Evolutionary conservation across 2,888 invertebrate species (phyloP), one percentile per base, ranked within the genome.

Genomic region (Harmothoe impar): DNA sequence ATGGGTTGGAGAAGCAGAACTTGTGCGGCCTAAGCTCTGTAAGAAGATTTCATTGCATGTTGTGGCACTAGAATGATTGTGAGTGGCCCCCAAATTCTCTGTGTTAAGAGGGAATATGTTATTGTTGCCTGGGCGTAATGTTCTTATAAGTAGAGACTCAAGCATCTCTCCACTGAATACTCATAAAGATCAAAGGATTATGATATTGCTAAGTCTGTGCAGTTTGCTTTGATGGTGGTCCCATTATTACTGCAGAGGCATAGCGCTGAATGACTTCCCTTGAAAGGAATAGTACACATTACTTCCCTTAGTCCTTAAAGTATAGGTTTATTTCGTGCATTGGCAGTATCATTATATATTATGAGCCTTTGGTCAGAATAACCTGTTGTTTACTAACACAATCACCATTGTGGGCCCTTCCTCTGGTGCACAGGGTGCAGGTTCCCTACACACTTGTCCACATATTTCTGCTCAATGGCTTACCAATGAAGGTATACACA

Each of bases 171-270:
- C 31, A 72, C 3, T 72, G 72, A 3, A 72, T 72, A 72, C 10
- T 72, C 72, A 72, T 72, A 72, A 25, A 72, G 72, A 72, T 72
- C 72, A 72, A 72, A 72, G 72, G 72, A 15, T 72, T 29, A 72
- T 72, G 25, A 29, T 29, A n/a, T 7, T 72, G 31, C 72, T 72
- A 72, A 72, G 72, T 29, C 72, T 25, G 15, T 62, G 5, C 10
- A 29, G 29, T 72, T 12, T 72, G 5, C 72, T 72, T 72, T 72
- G 72, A 72, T 7, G 72, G 72, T 62, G 25, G 72, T 7, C 29
- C 72, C 31, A 29, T 72, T 72, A 29, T 29, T 15, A 29, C 72
- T 72, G 20, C 15, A 20, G 7, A 62, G 62, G 62, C 23, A 62
- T 20, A 62, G n/a, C 12, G 0, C 72, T 72, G 1, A 72, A 29